These are phyloP conservation scores for Sisor rabdophorus DNA, from an alignment of 2,113 vertebrate genomes.

Conservation along the genomic window DNA sequence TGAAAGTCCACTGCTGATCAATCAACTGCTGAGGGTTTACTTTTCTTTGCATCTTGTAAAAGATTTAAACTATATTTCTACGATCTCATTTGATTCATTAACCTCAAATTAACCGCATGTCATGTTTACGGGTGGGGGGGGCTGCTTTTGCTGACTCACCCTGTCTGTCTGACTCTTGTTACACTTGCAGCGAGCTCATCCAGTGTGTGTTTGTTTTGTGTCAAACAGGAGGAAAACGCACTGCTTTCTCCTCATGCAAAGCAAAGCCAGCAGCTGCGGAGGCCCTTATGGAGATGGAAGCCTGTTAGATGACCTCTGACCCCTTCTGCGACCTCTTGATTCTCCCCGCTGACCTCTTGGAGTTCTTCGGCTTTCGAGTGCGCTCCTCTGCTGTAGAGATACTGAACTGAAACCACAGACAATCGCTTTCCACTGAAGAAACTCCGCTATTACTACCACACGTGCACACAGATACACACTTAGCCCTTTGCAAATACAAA, in stretches of 20 bases:
- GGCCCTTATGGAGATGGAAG: constrained; percentile 97
- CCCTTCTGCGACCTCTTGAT: constrained; percentile 50
- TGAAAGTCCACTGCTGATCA: background rate
- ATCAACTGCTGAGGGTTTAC: background rate
- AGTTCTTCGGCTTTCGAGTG: constrained; percentile 51
- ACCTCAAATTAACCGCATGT: too few species aligned
- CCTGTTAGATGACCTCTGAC: constrained; percentile 78
- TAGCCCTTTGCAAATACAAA: too few species aligned
- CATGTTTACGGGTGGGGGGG: too few species aligned
- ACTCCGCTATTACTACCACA: constrained; percentile 25
- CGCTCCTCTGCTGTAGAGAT: constrained; percentile 64
- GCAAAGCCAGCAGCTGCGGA: constrained; percentile 90
- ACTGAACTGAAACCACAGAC: constrained; percentile 69
- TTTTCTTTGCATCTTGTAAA: too few species aligned
- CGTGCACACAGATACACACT: constrained; percentile 21
- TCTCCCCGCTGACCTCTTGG: constrained; percentile 54
- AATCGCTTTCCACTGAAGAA: constrained; percentile 59
- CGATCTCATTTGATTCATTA: background rate
- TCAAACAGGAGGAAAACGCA: constrained; percentile 86
- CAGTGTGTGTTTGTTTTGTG: constrained; percentile 12
- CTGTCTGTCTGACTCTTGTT: background rate
- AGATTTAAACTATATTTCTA: too few species aligned
- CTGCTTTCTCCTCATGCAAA: constrained; percentile 91
- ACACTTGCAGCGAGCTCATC: background rate
- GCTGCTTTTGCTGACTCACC: background rate